These are phyloP conservation scores for Neria commutata DNA, from an alignment of 2,888 invertebrate species.

Conservation along the genomic window DNA sequence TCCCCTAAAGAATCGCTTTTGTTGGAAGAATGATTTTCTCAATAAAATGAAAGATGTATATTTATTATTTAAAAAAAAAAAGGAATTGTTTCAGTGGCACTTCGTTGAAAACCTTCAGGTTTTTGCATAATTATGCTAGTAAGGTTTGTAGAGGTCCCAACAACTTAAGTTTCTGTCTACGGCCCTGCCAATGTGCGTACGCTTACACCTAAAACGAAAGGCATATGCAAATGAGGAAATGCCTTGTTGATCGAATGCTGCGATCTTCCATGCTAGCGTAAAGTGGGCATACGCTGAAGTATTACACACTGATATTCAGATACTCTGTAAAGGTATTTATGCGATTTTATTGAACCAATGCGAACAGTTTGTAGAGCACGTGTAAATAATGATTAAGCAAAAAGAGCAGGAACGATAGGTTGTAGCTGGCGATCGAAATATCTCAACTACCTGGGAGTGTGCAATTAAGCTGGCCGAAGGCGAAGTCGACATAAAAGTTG, in stretches of 20 bases:
- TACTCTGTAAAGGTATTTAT: slow-evolving; percentile 1
- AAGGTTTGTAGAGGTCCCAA: not conserved
- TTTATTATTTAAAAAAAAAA: not conserved
- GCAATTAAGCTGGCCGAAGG: no score
- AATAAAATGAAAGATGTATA: no score
- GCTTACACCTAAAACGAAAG: not conserved
- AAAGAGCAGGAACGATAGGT: no score
- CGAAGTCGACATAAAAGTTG: no score
- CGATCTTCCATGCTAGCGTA: not conserved
- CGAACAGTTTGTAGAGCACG: slow-evolving; percentile 30
- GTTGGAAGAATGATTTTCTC: not conserved
- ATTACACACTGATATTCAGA: no score
- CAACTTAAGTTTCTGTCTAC: not conserved
- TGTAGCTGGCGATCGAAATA: no score
- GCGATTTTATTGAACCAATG: slow-evolving; percentile 33
- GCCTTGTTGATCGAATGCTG: slow-evolving; percentile 15
- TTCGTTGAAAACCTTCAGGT: not conserved
- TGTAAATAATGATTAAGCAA: slow-evolving; percentile 27
- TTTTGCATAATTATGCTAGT: not conserved
- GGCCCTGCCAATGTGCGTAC: not conserved
- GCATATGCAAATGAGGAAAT: slow-evolving; percentile 16
- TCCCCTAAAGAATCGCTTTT: no score
- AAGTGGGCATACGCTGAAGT: not conserved
- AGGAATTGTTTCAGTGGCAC: not conserved
- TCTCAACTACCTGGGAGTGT: no score